Base-by-base conservation (phyloP, 2,797 vertebrate species). In the Dromococcyx pavoninus region DNA sequence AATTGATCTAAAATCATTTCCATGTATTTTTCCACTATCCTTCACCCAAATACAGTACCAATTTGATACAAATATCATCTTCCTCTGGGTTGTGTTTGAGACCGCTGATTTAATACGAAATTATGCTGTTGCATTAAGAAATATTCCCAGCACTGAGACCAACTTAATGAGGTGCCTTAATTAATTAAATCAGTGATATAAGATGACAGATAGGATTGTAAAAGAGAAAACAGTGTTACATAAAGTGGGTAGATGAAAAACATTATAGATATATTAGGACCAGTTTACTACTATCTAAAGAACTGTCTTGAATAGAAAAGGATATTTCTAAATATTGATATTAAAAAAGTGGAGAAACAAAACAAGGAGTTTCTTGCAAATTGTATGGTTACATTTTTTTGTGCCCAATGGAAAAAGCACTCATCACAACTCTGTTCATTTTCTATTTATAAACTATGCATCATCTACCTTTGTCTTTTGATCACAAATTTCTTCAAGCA, bases 121-220 rank as follows among this genome's bases (percentile, higher is more conserved):
- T 89, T 87, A 93, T 37, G 65, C 33, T 91, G 50, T 67, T 80
- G 61, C 30, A 86, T 70, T 77, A 77, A 77, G 50, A 92, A 93
- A 88, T 91, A 77, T 7, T 82, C 37, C 33, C 50, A 92, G 19
- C 43, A 66, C 19, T 80, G 39, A 91, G 41, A 93, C 2, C 3
- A 85, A 66, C 32, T 46, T 81, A 82, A 82, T 91, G 37, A 93
- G 44, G 43, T 46, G 69, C 11, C 11, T 74, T 73, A 37, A 62
- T 61, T 57, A 93, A 67, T 60, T 89, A 85, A 76, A 88, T 72
- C 62, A 81, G 17, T 78, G 69, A 89, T 65, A n/a, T 23, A 82
- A 91, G 7, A 84, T 60, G 77, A 87, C 58, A 71, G 56, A 70
- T 33, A 87, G 62, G 43, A 81, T 72, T 93, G 74, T 35, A 78